A percentile compares a stretch with the other conserved stretches of the same genome.
These are phyloP conservation scores for Pangasianodon gigas DNA, from an alignment of 2,113 vertebrate genomes.

Conservation along the genomic window DNA sequence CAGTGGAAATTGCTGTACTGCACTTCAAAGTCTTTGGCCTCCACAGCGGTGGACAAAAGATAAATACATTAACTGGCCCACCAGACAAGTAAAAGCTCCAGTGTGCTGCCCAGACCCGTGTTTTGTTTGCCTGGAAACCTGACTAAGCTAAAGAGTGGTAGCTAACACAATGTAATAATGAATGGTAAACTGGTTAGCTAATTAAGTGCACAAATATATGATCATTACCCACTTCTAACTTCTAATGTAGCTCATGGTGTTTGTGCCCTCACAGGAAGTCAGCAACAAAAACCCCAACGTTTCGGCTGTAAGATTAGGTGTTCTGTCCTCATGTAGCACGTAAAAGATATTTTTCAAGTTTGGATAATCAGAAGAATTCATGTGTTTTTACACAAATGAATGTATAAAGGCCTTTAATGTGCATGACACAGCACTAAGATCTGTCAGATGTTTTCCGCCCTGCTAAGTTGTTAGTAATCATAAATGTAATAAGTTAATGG, in stretches of 20 bases:
- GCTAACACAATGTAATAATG: background rate
- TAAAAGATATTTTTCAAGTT: background rate
- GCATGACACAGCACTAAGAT: background rate
- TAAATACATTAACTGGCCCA: too few species aligned
- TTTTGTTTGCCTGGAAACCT: background rate
- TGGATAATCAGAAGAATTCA: background rate
- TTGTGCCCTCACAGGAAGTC: background rate
- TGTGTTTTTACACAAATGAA: background rate
- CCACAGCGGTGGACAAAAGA: background rate
- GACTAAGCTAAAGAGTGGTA: background rate
- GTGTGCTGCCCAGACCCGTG: background rate
- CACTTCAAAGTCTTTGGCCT: background rate
- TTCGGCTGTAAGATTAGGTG: background rate
- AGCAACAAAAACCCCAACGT: background rate
- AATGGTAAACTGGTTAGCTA: background rate
- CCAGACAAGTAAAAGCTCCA: background rate
- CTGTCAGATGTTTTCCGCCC: background rate
- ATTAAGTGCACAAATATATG: background rate
- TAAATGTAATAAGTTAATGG: background rate
- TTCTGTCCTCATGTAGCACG: background rate
- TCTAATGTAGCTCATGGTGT: background rate
- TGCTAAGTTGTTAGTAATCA: background rate
- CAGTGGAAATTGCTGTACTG: background rate
- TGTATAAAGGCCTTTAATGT: constrained; percentile 3
- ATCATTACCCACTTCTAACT: background rate